Conservation (phyloP, 2,888 invertebrate genomes). For the Omphaloscelis lunosa region DNA sequence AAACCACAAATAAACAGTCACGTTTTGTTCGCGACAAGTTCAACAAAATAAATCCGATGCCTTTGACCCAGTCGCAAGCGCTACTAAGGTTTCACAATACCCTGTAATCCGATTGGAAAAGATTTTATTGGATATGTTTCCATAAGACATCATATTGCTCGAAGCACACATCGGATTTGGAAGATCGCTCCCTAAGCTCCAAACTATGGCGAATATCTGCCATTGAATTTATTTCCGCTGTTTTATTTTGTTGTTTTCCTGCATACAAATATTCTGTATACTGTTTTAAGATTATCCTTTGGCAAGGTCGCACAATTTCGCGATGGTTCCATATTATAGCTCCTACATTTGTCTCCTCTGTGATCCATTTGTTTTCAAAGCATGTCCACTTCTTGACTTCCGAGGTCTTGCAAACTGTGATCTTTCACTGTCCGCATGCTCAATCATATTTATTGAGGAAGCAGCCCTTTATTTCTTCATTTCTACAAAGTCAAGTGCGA, state of each 20-base stretch:
- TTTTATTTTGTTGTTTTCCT: slow-evolving; percentile 49
- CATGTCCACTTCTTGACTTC: slow-evolving; percentile 63
- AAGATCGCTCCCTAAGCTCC: slow-evolving; percentile 44
- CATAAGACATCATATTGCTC: slow-evolving; percentile 56
- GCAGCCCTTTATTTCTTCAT: slow-evolving; percentile 70
- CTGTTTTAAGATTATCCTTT: slow-evolving; percentile 31
- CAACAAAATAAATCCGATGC: slow-evolving; percentile 70
- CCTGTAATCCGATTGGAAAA: slow-evolving; percentile 80
- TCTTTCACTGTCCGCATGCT: slow-evolving; percentile 71
- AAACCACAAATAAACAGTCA: slow-evolving; percentile 2
- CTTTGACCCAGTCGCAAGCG: slow-evolving; percentile 77
- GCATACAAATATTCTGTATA: slow-evolving; percentile 7
- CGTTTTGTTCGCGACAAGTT: slow-evolving; percentile 49
- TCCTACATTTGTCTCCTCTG: slow-evolving; percentile 63
- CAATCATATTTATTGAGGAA: slow-evolving; percentile 78
- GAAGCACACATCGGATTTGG: slow-evolving; percentile 30
- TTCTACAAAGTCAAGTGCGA: slow-evolving; percentile 67
- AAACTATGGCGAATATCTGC: slow-evolving; percentile 36
- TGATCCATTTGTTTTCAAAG: slow-evolving; percentile 59
- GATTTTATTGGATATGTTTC: slow-evolving; percentile 67
- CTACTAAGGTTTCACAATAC: slow-evolving; percentile 76
- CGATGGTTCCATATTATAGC: slow-evolving; percentile 39
- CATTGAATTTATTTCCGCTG: slow-evolving; percentile 39
- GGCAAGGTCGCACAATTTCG: slow-evolving; percentile 44
- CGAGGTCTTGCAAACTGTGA: slow-evolving; percentile 68